Evolutionary conservation across 2,113 vertebrate species (phyloP).

Genomic region (Apteryx owenii): DNA sequence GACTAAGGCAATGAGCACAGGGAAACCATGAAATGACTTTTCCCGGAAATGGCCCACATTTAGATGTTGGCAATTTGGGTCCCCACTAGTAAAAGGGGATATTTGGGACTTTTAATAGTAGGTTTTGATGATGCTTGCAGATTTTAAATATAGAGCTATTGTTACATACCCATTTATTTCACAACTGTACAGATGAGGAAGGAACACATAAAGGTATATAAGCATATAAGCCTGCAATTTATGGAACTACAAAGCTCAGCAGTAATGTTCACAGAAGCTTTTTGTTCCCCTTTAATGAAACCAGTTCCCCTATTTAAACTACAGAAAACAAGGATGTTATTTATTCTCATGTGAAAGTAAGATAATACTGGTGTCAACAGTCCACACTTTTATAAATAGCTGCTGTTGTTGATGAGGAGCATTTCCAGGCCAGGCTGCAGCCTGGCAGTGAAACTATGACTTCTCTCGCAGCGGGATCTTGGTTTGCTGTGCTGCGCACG

Average conservation of each 20-base stretch:
- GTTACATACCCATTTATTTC: neutral
- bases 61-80: neutral
- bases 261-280: neutral
- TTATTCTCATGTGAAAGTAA: neutral
- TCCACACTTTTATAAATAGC: neutral
- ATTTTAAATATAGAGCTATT: neutral
- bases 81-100: neutral
- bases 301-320: neutral
- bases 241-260: neutral
- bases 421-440: neutral
- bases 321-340: neutral
- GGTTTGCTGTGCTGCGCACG: neutral
- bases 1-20: neutral
- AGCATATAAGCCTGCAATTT: neutral
- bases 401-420: fast-evolving
- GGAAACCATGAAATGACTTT: neutral
- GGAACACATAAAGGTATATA: neutral
- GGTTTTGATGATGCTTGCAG: neutral
- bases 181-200: neutral
- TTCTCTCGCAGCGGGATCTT: too few relatives aligned
- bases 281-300: neutral
- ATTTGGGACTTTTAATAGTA: neutral
- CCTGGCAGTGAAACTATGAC: neutral
- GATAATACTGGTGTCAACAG: neutral
- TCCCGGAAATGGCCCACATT: neutral